Evolutionary conservation across 2,797 vertebrate species (phyloP).

Genomic region (Heliangelus exortis): DNA sequence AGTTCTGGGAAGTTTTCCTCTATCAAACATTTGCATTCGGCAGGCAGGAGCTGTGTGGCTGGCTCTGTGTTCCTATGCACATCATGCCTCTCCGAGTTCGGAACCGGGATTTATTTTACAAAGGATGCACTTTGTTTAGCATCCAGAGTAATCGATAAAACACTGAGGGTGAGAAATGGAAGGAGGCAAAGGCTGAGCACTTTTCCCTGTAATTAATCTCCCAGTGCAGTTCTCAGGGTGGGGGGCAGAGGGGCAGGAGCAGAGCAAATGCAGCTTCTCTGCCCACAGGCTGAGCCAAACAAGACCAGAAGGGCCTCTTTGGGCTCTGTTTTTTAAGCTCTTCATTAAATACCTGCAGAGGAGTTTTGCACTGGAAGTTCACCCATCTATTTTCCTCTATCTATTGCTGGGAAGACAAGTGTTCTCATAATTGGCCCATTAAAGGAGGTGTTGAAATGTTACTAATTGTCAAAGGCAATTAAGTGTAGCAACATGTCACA

Average conservation of each 20-base stretch:
- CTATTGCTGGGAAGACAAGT: constrained; percentile 59
- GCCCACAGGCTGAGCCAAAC: not conserved
- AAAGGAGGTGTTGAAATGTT: constrained; percentile 83
- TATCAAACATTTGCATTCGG: fast-evolving
- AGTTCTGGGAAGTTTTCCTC: not conserved
- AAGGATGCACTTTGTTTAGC: not conserved
- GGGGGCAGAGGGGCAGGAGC: constrained; percentile 8
- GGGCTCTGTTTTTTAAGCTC: not conserved
- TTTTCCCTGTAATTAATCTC: constrained; percentile 54
- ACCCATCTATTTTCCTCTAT: constrained; percentile 73
- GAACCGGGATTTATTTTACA: not conserved
- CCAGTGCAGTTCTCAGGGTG: not conserved
- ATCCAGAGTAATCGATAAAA: constrained; percentile 23
- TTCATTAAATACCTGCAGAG: not conserved
- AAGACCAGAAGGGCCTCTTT: not conserved
- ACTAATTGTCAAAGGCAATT: constrained; percentile 84
- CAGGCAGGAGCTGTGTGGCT: not conserved
- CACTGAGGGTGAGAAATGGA: not conserved
- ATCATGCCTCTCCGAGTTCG: not conserved
- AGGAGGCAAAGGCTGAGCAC: constrained; percentile 41
- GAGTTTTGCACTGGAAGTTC: not conserved
- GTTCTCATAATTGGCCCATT: constrained; percentile 79
- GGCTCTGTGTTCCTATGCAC: not conserved
- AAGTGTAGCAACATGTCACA: constrained; percentile 83
- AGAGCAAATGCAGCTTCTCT: not conserved